Evolutionary conservation across 2,888 invertebrate species (phyloP).

Genomic region (Drosophila tanythrix): DNA sequence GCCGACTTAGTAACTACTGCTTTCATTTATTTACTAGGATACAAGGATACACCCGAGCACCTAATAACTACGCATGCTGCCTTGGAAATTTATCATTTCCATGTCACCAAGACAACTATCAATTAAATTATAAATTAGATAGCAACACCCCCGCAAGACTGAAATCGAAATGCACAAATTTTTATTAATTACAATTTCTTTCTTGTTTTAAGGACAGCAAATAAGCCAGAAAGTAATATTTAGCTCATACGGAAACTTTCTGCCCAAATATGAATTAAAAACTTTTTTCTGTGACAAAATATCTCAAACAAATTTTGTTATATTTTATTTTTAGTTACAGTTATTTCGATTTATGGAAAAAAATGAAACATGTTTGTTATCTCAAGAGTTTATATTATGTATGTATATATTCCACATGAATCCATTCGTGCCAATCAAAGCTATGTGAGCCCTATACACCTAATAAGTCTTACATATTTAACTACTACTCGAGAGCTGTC

Average conservation of each 20-base stretch:
- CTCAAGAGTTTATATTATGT: neutral
- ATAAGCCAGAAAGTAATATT: neutral
- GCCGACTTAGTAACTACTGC: neutral
- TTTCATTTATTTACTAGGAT: neutral
- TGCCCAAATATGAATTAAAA: neutral
- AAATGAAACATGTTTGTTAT: neutral
- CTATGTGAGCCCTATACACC: neutral
- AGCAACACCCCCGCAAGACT: neutral
- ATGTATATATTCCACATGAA: neutral
- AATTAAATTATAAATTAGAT: neutral
- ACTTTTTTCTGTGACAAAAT: neutral
- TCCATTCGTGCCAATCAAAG: neutral
- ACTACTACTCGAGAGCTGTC: neutral
- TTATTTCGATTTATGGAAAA: neutral
- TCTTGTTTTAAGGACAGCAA: neutral
- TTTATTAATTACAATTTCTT: neutral
- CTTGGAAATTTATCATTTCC: too few species aligned
- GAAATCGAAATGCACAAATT: neutral
- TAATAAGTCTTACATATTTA: neutral
- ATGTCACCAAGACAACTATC: neutral
- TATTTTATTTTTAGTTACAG: neutral
- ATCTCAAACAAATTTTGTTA: neutral
- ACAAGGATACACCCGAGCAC: too few species aligned
- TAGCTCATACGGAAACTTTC: neutral
- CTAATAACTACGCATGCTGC: too few species aligned